Base-by-base conservation (phyloP, 2,797 vertebrate species). In the Xerus rutilus region DNA sequence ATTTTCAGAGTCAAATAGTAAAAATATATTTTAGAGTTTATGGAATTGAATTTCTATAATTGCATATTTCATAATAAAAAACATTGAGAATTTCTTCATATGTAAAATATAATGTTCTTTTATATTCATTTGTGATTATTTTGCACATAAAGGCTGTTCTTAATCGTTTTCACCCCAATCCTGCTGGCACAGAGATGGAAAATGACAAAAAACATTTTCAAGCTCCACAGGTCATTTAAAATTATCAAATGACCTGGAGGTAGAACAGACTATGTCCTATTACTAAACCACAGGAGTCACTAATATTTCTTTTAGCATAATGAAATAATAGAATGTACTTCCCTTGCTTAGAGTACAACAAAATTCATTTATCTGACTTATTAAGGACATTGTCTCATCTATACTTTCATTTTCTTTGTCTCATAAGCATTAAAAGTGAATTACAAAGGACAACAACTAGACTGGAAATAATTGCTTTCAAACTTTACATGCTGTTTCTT, bases 181-280 rank as follows among this genome's bases (percentile, higher is more conserved):
- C 86, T 92, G 89, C 96, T 96, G 86, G 84, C 89, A 86, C 32
- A 93, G 54, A 95, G 32, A 94, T 96, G 70, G 69, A 95, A 96
- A 96, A 88, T 39, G 76, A 35, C 20, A 77, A 52, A 93, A 94
- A 93, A 89, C 47, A 78, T 94, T 90, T 96, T 88, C 45, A 30
- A 0, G 91, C 91, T 97, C 93, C 93, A 91, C 18, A n/a, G 54
- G 65, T 78, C 70, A 82, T 17, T 95, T 82, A 85, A 92, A 88
- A 96, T 91, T 90, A 91, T 85, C 89, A 92, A 89, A 86, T 91
- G 82, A 89, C 89, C 93, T 86, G 15, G 47, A 89, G 81, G 69
- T 59, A 86, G 95, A 96, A n/a, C 59, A 77, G 43, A 49, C 74
- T 52, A 25, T 30, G 62, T 82, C 74, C 30, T 94, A 78, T 94